Evolutionary conservation across 2,888 invertebrate species (phyloP).

Genomic region (Agrochola lychnidis): DNA sequence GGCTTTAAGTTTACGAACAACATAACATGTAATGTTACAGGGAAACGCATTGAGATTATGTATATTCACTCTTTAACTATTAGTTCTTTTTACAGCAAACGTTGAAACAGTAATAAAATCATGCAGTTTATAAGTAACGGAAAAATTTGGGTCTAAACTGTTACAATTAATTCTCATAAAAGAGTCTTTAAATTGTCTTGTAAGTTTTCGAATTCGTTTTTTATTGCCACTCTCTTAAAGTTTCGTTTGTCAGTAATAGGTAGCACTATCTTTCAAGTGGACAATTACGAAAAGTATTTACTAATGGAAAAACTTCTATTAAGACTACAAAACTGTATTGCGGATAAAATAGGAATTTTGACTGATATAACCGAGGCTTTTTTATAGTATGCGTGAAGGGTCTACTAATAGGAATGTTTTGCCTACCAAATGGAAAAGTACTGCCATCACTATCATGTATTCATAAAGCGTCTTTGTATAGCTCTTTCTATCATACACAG

Average conservation of each 20-base stretch:
- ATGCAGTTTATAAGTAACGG: background rate
- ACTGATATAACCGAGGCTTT: background rate
- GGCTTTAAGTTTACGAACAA: background rate
- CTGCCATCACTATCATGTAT: slow-evolving; percentile 44
- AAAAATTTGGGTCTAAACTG: background rate
- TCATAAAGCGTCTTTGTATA: slow-evolving; percentile 37
- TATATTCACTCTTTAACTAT: background rate
- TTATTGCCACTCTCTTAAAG: slow-evolving; percentile 16
- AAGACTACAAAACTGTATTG: slow-evolving; percentile 1
- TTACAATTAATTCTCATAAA: slow-evolving; percentile 24
- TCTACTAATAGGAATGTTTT: slow-evolving; percentile 40
- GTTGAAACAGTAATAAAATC: background rate
- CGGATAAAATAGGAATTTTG: background rate
- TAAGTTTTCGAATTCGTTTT: slow-evolving; percentile 24
- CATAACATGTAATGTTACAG: background rate
- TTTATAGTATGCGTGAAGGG: slow-evolving; percentile 19
- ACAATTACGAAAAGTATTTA: slow-evolving; percentile 26
- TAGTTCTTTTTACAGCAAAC: background rate
- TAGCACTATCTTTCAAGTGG: slow-evolving; percentile 25
- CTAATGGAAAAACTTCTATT: slow-evolving; percentile 31
- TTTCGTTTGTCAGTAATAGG: slow-evolving; percentile 7
- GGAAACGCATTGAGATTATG: background rate
- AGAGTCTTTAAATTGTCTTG: background rate
- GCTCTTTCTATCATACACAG: slow-evolving; percentile 57
- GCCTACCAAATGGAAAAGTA: slow-evolving; percentile 39